These are phyloP conservation scores for Pseudomugil gertrudae DNA, from an alignment of 2,797 vertebrate species.

Conservation along the genomic window DNA sequence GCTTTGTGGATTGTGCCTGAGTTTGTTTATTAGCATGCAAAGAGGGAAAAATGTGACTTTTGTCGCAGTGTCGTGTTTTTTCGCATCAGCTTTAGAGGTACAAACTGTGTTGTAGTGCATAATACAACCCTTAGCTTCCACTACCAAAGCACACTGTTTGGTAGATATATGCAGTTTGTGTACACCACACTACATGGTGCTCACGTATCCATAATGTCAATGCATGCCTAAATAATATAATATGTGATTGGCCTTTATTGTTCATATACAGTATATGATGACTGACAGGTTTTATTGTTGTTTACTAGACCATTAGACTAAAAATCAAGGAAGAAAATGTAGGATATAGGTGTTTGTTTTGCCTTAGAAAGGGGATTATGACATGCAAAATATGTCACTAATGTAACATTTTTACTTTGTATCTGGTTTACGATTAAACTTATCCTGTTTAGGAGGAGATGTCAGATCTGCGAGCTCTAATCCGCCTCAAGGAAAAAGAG, in stretches of 20 bases:
- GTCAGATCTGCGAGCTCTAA: conserved; percentile 81
- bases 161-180: neutral
- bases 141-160: neutral
- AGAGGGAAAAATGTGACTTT: neutral
- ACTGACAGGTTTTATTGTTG: neutral
- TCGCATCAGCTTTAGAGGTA: neutral
- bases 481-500: conserved; percentile 86
- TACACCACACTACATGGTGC: neutral
- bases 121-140: neutral
- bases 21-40: neutral
- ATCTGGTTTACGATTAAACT: neutral
- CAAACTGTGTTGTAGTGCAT: neutral
- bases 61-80: neutral
- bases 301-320: no score
- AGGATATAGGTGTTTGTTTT: neutral
- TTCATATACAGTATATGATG: neutral
- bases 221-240: neutral
- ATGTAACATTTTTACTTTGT: neutral
- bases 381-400: neutral
- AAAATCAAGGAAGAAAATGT: neutral
- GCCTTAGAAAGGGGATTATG: neutral
- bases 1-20: neutral
- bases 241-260: neutral
- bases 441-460: conserved; percentile 85
- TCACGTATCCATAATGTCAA: neutral